A percentile compares a stretch with the other conserved stretches of the same genome.
Evolutionary conservation across 2,113 vertebrate genomes (phyloP).

Genomic region (Spea multiplicata): DNA sequence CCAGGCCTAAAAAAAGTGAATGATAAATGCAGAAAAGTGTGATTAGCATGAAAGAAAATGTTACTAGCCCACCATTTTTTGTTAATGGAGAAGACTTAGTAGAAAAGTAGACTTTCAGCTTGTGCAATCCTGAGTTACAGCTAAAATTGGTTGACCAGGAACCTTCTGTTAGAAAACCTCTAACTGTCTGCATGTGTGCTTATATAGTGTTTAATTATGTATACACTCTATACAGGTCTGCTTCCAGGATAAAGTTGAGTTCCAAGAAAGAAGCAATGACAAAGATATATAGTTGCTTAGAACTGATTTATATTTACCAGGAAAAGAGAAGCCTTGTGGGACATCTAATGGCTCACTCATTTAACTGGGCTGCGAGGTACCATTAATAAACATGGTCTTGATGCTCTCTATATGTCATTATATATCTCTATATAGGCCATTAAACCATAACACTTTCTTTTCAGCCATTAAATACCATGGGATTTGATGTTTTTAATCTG

Average conservation of each 20-base stretch:
- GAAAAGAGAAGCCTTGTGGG: constrained; percentile 25
- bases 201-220: no score
- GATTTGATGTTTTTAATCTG: background rate
- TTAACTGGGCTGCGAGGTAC: constrained; percentile 38
- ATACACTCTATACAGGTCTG: background rate
- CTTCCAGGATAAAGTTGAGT: constrained; percentile 24
- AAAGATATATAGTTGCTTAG: constrained; percentile 19
- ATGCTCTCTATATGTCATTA: constrained; percentile 18
- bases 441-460: background rate
- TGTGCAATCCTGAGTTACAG: no score
- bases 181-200: no score
- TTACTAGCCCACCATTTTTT: no score
- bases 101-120: no score
- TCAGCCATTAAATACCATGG: background rate
- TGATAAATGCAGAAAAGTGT: no score
- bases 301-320: constrained; percentile 30
- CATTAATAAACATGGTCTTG: constrained; percentile 33
- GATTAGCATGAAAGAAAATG: no score
- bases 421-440: no score
- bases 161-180: no score
- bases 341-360: constrained; percentile 42
- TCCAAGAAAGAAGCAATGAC: constrained; percentile 28
- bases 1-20: no score
- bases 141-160: no score
- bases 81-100: no score